Conservation (phyloP, 2,113 vertebrate species). For the Marmota monax region DNA sequence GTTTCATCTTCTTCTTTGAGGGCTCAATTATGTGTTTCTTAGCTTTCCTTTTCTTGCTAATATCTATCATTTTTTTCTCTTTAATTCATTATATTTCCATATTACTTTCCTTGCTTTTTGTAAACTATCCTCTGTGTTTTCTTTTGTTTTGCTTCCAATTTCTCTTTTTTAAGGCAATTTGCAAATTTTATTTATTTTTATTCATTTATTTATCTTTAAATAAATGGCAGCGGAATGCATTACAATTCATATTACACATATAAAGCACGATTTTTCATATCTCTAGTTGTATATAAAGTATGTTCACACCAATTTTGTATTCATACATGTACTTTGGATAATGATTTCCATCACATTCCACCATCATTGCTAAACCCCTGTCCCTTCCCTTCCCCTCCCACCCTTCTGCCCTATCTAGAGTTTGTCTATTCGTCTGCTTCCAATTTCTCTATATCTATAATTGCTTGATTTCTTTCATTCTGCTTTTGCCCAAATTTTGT, state of each 20-base stretch:
- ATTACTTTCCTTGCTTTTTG: not conserved
- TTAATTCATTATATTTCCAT: not conserved
- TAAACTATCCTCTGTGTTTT: not conserved
- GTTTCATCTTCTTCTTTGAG: not conserved
- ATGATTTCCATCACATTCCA: no score
- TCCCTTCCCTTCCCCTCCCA: no score
- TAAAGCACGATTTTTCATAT: no score
- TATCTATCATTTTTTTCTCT: not conserved
- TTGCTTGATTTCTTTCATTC: not conserved
- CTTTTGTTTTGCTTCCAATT: not conserved
- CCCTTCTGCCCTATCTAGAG: no score
- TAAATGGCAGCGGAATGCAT: no score
- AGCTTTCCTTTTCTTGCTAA: not conserved
- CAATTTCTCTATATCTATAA: not conserved
- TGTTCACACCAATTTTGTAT: no score
- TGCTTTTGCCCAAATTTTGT: not conserved
- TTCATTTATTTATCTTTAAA: no score
- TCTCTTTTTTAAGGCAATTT: not conserved
- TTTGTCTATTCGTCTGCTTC: not conserved
- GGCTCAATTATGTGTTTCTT: not conserved
- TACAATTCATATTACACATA: no score
- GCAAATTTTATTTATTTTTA: no score
- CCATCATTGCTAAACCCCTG: no score
- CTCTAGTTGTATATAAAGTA: no score
- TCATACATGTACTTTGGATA: no score